These are phyloP conservation scores for Artemia sinica DNA, from an alignment of 2,888 invertebrate species.

Conservation along the genomic window DNA sequence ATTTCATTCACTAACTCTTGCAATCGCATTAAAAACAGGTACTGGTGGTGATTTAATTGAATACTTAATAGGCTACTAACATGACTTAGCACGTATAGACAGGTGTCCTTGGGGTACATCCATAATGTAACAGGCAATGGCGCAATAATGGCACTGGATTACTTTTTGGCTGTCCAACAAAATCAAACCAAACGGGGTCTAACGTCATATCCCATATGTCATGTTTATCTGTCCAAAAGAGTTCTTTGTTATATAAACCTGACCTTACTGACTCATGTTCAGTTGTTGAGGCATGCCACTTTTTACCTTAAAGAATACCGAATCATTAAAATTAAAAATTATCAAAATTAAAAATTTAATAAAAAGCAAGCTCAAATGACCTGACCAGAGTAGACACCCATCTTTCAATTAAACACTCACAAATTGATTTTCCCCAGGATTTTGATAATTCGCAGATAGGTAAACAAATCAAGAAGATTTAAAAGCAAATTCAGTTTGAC, in stretches of 20 bases:
- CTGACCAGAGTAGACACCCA: too few relatives aligned
- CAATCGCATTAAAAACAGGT: constrained; percentile 65
- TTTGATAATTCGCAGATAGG: too few relatives aligned
- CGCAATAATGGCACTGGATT: constrained; percentile 32
- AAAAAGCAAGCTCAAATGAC: too few relatives aligned
- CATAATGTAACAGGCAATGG: constrained; percentile 70
- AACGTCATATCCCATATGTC: constrained; percentile 68
- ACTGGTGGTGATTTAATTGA: constrained; percentile 84
- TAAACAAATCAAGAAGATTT: too few relatives aligned
- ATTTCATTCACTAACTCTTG: constrained; percentile 61
- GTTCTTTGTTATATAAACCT: constrained; percentile 31
- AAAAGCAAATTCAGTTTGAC: too few relatives aligned
- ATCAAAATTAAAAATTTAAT: too few relatives aligned
- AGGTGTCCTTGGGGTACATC: constrained; percentile 37
- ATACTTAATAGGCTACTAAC: constrained; percentile 66
- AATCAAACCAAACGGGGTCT: constrained; percentile 86
- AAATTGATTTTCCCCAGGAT: too few relatives aligned
- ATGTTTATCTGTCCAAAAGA: constrained; percentile 65
- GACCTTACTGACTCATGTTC: not conserved
- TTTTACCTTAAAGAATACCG: too few relatives aligned
- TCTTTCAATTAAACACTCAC: too few relatives aligned
- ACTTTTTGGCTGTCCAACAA: constrained; percentile 38
- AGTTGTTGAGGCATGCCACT: too few relatives aligned
- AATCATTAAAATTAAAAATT: too few relatives aligned
- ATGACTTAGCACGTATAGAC: constrained; percentile 61